These are phyloP conservation scores for Caenorhabditis inopinata DNA, from an alignment of 1,140 invertebrate genomes.

Conservation along the genomic window DNA sequence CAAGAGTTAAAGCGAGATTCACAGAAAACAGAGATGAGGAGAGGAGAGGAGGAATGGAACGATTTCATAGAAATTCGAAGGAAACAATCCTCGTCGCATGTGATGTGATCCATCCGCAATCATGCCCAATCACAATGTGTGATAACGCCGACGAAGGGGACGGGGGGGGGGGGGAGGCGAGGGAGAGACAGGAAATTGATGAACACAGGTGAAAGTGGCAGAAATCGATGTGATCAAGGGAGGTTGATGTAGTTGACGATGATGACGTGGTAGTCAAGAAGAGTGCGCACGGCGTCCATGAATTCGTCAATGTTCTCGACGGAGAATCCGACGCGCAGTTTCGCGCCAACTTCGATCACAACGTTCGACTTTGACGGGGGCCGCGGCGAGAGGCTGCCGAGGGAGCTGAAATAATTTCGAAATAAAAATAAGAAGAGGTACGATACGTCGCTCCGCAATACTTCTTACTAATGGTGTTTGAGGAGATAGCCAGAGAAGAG, in stretches of 20 bases:
- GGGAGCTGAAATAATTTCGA: background rate
- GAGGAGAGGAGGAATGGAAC: no score
- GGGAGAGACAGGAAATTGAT: background rate
- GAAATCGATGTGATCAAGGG: background rate
- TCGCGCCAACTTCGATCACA: slow-evolving; percentile 9
- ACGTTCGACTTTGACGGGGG: slow-evolving; percentile 4
- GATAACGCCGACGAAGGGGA: no score
- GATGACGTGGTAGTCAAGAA: slow-evolving; percentile 47
- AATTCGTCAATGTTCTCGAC: slow-evolving; percentile 35
- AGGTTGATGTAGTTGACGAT: slow-evolving; percentile 46
- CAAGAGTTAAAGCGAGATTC: no score
- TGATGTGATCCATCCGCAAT: no score
- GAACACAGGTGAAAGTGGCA: slow-evolving; percentile 8
- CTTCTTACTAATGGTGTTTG: no score
- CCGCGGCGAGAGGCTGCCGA: background rate
- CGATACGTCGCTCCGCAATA: no score
- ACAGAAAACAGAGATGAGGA: no score
- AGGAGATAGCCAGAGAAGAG: no score
- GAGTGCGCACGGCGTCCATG: slow-evolving; percentile 41
- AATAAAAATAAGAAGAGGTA: background rate
- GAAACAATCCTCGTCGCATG: no score
- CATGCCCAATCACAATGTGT: no score
- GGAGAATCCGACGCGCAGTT: slow-evolving; percentile 35
- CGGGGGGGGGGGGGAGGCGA: no score
- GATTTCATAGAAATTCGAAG: no score